Base-by-base conservation (phyloP, 2,888 invertebrate species). In the Andrena praecox region DNA sequence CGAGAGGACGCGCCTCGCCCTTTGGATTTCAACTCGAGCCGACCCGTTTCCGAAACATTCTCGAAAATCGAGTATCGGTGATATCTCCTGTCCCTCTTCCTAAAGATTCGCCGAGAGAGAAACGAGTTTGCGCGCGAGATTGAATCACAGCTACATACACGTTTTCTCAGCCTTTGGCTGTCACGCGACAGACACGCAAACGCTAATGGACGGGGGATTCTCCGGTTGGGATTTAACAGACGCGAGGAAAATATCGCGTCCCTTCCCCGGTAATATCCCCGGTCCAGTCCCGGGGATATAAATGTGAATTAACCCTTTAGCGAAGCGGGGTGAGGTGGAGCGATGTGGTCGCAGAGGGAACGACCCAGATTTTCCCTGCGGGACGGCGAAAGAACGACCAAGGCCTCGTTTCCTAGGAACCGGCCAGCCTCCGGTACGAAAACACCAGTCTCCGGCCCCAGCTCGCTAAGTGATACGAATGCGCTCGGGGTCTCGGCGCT, bases 401-500 rank as follows among this genome's bases (percentile, higher is more conserved):
- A 56, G 56, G 56, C 56, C 56, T 64, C 35, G 67, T 33, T 77
- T 66, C 50, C 56, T 16, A 63, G 16, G 20, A 29, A 10, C 63
- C 62, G 68, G 16, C 7, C 48, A 16, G n/a, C 31, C 29, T 62
- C 60, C 33, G 24, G 20, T 70, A 29, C 69, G 69, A 20, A 31
- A 70, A 64, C 27, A 27, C 12, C 63, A 27, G 63, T 63, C 42
- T 24, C 42, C 20, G 64, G 64, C 29, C 29, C 64, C 60, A 60
- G 42, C 63, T 16, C 10, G 72, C 88, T 92, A 92, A 92, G 90
- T 91, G 91, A 92, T 92, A 92, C 90, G 90, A 92, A 92, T 92
- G 92, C 89, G 89, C 89, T 82, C 85, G 87, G 85, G 89, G 88
- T 86, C 88, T 85, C 74, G 69, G 83, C 50, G 89, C 84, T 82